phyloP scores from a whole-genome alignment of 2,113 vertebrate genomes.

The Isurus oxyrinchus region DNA sequence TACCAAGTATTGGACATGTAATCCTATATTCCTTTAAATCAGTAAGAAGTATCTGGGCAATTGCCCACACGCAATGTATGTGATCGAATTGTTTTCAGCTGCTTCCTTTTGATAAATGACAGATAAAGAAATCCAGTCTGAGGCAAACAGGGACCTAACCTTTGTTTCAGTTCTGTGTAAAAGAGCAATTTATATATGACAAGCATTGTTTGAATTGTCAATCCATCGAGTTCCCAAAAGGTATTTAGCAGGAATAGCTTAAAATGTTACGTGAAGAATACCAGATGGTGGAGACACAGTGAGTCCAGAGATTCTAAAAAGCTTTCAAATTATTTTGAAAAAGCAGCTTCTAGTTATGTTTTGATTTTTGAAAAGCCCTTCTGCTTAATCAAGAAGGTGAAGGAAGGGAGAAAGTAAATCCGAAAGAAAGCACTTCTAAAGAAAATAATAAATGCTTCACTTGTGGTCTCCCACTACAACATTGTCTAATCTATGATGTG shows the following conservation, averaged over 20 bases:
- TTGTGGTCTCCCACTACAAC: background rate
- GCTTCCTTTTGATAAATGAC: background rate
- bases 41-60: background rate
- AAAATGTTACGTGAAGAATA: background rate
- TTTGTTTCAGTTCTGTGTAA: background rate
- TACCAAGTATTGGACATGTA: background rate
- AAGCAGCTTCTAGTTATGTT: background rate
- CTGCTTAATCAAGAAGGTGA: background rate
- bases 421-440: background rate
- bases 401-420: background rate
- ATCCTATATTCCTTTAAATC: background rate
- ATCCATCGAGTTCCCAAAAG: background rate
- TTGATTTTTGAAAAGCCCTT: background rate
- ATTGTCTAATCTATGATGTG: background rate
- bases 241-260: background rate
- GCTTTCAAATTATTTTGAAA: background rate
- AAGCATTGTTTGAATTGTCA: background rate
- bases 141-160: background rate
- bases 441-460: background rate
- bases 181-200: background rate
- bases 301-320: background rate
- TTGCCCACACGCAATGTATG: background rate
- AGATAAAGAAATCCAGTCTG: background rate
- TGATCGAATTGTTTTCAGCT: background rate
- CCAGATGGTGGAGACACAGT: background rate